Conservation (phyloP, 1,140 invertebrate species). For the Microplitis demolitor region DNA sequence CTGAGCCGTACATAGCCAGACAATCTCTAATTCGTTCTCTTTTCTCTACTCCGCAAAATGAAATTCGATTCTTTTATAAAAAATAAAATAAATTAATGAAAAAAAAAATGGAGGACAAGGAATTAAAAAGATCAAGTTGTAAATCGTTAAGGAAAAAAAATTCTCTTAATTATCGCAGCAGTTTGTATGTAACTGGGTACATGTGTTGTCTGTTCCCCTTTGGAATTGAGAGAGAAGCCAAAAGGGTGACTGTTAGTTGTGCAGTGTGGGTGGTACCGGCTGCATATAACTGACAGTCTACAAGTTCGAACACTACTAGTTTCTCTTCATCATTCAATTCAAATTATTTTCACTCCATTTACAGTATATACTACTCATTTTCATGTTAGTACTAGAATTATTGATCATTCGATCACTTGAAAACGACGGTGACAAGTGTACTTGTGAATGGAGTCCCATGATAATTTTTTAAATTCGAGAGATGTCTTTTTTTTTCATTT, state of each 20-base stretch:
- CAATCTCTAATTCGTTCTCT: conserved; percentile 16
- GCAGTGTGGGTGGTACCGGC: conserved; percentile 14
- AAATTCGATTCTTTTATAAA: conserved; percentile 16
- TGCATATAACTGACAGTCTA: conserved; percentile 27
- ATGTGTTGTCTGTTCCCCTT: conserved; percentile 15
- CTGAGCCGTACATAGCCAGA: conserved; percentile 37
- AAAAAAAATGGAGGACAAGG: no score
- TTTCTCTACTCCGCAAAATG: no score
- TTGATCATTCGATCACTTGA: no score
- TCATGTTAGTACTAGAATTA: no score
- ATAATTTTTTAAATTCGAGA: no score
- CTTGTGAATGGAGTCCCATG: no score
- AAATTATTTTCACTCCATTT: conserved; percentile 29
- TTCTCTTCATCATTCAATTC: conserved; percentile 53
- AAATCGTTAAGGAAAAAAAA: conserved; percentile 59
- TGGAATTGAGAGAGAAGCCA: conserved; percentile 8
- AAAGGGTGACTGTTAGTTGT: neutral
- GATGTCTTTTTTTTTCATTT: no score
- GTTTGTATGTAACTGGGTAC: conserved; percentile 40
- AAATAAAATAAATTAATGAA: neutral
- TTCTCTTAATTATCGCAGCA: conserved; percentile 56
- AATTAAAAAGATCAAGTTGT: neutral
- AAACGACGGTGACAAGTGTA: no score
- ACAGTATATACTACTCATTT: neutral
- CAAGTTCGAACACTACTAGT: conserved; percentile 47